Base-by-base conservation (phyloP, 2,797 vertebrate species). In the Austrolebias charrua region DNA sequence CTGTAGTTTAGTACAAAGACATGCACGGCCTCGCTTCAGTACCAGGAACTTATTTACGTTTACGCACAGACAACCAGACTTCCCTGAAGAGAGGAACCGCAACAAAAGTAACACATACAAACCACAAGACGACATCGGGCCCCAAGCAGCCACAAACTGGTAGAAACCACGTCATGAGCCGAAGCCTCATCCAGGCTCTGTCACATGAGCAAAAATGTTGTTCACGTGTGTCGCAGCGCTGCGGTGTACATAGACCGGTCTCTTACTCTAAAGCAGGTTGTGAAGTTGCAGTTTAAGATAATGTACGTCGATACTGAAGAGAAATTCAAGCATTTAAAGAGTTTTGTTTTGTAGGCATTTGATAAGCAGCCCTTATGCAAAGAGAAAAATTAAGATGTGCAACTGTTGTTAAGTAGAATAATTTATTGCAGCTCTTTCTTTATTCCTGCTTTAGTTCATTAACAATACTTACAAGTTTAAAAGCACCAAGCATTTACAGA, bases 391-490 rank as follows among this genome's bases (percentile, higher is more conserved):
- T 44, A 10, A 6, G 7, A n/a, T 5, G 12, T 0, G 12, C 3
- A 12, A 3, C 12, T 8, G 6, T 57, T 66, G 63, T 77, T 90
- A 85, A 72, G 85, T 90, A 94, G 91, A 93, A 93, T 93, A 90
- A 92, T 94, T 93, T 94, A 93, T 94, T 93, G 92, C 92, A 89
- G 80, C 82, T 91, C 75, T 89, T 90, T 82, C 84, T 70, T 85
- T 78, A 82, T 66, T 85, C 75, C 76, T 86, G 70, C 87, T 81
- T 85, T 54, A 69, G 66, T 83, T 88, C 79, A 86, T 87, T 80
- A 88, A 87, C 78, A 82, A 73, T 88, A 91, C 83, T 88, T 89
- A 91, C 86, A 91, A 79, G 73, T 89, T 92, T 83, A 90, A 92
- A 93, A 91, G 88, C 88, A 38, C 54, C 62, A 66, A 76, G 83